A percentile compares a stretch with the other conserved stretches of the same genome.
Conservation (phyloP, 1,140 invertebrate species). For the Orchestia grillus region DNA sequence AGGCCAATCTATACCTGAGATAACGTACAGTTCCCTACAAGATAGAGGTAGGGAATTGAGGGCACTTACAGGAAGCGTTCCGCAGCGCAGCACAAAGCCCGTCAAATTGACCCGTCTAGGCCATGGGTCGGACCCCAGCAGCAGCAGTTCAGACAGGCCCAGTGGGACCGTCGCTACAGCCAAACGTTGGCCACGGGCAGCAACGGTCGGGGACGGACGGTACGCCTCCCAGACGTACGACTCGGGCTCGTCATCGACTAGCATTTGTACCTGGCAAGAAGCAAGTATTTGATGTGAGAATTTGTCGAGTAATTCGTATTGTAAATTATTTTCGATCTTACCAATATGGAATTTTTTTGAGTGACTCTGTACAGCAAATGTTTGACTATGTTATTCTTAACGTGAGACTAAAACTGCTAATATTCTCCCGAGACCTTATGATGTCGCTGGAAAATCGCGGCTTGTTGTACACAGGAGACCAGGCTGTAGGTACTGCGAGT, state of each 20-base stretch:
- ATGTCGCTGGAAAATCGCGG: too few species aligned
- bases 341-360: not conserved
- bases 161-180: not conserved
- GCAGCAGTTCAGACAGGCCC: not conserved
- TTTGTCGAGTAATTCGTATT: not conserved
- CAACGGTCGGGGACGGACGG: not conserved
- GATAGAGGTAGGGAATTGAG: too few species aligned
- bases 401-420: too few species aligned
- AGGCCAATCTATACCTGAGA: too few species aligned
- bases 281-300: not conserved
- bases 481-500: too few species aligned
- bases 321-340: not conserved
- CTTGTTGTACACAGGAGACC: too few species aligned
- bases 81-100: not conserved
- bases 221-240: slow-evolving; percentile 12
- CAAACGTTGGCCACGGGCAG: not conserved
- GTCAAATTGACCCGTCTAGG: not conserved
- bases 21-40: too few species aligned
- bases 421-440: too few species aligned
- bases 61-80: not conserved
- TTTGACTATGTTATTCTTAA: too few species aligned
- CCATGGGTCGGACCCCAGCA: not conserved
- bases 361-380: not conserved
- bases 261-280: not conserved
- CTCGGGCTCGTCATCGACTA: not conserved